Evolutionary conservation across 2,113 vertebrate genomes (phyloP).

Genomic region (Gymnorhina tibicen): DNA sequence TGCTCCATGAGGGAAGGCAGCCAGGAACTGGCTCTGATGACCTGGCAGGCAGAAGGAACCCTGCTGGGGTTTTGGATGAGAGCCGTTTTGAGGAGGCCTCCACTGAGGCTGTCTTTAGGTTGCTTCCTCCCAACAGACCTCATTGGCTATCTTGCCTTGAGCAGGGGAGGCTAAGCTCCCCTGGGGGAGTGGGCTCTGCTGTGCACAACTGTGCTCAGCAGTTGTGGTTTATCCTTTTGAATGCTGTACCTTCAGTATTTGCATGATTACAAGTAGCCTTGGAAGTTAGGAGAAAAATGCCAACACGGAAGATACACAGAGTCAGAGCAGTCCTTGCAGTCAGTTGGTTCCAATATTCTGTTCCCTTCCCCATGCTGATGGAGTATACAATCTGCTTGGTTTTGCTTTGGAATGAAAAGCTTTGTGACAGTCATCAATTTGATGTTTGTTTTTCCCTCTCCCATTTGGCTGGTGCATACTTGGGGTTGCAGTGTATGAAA

Average conservation of each 20-base stretch:
- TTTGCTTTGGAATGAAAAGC: not conserved
- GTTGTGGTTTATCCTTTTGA: not conserved
- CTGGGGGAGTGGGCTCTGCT: not conserved
- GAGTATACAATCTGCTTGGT: not conserved
- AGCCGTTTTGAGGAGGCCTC: not conserved
- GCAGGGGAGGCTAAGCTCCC: not conserved
- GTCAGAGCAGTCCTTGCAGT: not conserved
- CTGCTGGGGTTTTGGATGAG: not conserved
- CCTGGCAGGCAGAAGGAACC: not conserved
- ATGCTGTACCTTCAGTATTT: not conserved
- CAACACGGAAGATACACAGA: not conserved
- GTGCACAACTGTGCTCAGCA: not conserved
- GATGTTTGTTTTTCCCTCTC: not conserved
- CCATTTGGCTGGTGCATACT: not conserved
- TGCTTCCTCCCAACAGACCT: not conserved
- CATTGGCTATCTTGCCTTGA: not conserved
- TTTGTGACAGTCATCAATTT: not conserved
- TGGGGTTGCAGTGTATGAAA: not conserved
- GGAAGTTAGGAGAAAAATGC: not conserved
- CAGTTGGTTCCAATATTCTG: not conserved
- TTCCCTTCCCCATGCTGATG: not conserved
- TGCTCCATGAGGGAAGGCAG: accelerated
- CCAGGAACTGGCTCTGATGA: not conserved
- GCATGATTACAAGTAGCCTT: not conserved
- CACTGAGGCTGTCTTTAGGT: not conserved